Evolutionary conservation across 2,113 vertebrate species (phyloP), one percentile per base, ranked within the genome.

Genomic region (Trematomus loennbergii): DNA sequence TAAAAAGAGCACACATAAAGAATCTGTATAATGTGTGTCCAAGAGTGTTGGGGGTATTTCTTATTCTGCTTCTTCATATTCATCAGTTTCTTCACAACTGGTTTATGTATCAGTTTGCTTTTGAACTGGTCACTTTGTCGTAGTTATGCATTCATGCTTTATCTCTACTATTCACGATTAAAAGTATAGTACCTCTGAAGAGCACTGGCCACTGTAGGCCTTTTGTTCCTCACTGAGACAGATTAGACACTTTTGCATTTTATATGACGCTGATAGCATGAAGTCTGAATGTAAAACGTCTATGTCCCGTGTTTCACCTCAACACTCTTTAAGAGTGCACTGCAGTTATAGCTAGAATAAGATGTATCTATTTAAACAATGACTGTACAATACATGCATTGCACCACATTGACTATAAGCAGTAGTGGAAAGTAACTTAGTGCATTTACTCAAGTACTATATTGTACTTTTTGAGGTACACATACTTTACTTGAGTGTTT

Each of bases 191-290:
- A 78, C n/a, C 25, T 71, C 45, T 4, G 18, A 84, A 49, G 43
- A 13, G 45, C 63, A n/a, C 36, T 40, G 57, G 71, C 58, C 67
- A 75, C 83, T 81, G 45, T 46, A 22, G n/a, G 67, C 68, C 89
- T 82, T 88, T 92, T 90, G 88, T 92, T 79, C 74, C 50, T 12
- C n/a, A 3, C 62, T 16, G 20, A 68, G 55, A 75, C 12, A 83
- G 85, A 87, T 87, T 59, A 85, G 49, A 43, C 16, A 4, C 75
- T 52, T 93, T 93, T 91, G 88, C 92, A 92, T 93, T 90, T 92
- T 79, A 87, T n/a, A 46, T 72, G 60, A 13, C 36, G 12, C 20
- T 69, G 55, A 74, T 62, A 72, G n/a, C 48, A 70, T 25, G 4
- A 66, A 66, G 18, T 13, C 29, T 80, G 45, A 75, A 64, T 66